Conservation (phyloP, 1,140 invertebrate species). For the Panagrolaimus sp. region DNA sequence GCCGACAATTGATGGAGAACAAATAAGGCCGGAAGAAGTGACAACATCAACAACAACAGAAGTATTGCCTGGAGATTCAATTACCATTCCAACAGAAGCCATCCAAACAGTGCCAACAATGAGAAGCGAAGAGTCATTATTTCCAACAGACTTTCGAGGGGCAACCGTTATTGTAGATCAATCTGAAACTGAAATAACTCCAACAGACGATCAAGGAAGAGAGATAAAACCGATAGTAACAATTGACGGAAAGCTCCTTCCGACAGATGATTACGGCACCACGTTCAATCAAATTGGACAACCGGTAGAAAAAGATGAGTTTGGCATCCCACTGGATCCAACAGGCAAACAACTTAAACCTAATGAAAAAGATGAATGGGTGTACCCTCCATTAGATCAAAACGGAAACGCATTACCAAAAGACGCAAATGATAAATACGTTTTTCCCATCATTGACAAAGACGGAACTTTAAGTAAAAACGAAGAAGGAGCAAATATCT, state of each 20-base stretch:
- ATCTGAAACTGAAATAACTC: slow-evolving; percentile 19
- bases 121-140: slow-evolving; percentile 17
- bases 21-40: not conserved
- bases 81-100: not conserved
- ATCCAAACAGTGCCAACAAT: not conserved
- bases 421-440: slow-evolving; percentile 20
- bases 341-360: slow-evolving; percentile 39
- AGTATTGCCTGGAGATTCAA: not conserved
- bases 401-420: slow-evolving; percentile 11
- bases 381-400: slow-evolving; percentile 50
- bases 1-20: not conserved
- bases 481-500: not conserved
- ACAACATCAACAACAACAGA: not conserved
- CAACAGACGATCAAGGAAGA: slow-evolving; percentile 41
- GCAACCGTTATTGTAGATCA: slow-evolving; percentile 35
- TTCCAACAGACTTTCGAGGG: slow-evolving; percentile 44
- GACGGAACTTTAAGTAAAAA: slow-evolving; percentile 13
- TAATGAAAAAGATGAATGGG: slow-evolving; percentile 44
- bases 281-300: slow-evolving; percentile 27
- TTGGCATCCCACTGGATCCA: slow-evolving; percentile 36
- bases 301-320: slow-evolving; percentile 31
- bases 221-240: slow-evolving; percentile 38
- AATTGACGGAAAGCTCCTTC: slow-evolving; percentile 36
- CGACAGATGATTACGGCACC: slow-evolving; percentile 26
- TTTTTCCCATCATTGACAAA: slow-evolving; percentile 22